Evolutionary conservation across 2,888 invertebrate genomes (phyloP).

Genomic region (Trichopria drosophilae): DNA sequence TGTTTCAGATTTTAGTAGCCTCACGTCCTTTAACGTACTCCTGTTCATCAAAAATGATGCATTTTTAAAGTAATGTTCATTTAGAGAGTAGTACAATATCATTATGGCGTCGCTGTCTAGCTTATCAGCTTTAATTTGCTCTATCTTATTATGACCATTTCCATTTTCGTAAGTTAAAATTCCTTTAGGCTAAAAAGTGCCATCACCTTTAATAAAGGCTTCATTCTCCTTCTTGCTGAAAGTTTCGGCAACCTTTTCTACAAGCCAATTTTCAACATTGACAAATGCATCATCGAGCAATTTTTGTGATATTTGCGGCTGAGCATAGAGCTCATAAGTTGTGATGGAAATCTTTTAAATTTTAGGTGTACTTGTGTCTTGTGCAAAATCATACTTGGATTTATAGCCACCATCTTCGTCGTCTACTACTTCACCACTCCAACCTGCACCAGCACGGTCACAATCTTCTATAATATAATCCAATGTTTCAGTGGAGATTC

Average conservation of each 20-base stretch:
- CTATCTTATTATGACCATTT: conserved; percentile 8
- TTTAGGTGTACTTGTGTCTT: conserved; percentile 5
- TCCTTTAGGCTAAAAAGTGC: conserved; percentile 9
- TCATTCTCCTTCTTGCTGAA: too few species aligned
- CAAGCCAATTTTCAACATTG: conserved; percentile 9
- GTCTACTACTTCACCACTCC: conserved; percentile 8
- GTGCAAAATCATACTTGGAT: conserved; percentile 11
- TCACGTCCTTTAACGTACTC: conserved; percentile 9
- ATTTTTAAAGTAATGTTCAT: conserved; percentile 5
- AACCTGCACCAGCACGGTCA: conserved; percentile 11
- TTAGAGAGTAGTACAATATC: conserved; percentile 10
- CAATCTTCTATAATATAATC: too few species aligned
- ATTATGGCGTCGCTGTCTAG: conserved; percentile 7
- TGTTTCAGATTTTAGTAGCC: conserved; percentile 7
- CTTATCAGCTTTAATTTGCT: conserved; percentile 9
- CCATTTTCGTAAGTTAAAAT: conserved; percentile 12
- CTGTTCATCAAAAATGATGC: conserved; percentile 12
- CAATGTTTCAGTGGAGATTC: too few species aligned
- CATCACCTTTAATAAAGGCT: conserved; percentile 5
- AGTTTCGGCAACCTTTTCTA: conserved; percentile 9
- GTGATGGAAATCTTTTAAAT: conserved; percentile 9
- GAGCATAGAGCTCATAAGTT: conserved; percentile 8
- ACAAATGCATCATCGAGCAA: conserved; percentile 10
- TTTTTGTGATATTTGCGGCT: conserved; percentile 10
- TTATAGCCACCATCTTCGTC: conserved; percentile 7